Conservation (phyloP, 2,888 invertebrate species). For the Platycnemis pennipes region DNA sequence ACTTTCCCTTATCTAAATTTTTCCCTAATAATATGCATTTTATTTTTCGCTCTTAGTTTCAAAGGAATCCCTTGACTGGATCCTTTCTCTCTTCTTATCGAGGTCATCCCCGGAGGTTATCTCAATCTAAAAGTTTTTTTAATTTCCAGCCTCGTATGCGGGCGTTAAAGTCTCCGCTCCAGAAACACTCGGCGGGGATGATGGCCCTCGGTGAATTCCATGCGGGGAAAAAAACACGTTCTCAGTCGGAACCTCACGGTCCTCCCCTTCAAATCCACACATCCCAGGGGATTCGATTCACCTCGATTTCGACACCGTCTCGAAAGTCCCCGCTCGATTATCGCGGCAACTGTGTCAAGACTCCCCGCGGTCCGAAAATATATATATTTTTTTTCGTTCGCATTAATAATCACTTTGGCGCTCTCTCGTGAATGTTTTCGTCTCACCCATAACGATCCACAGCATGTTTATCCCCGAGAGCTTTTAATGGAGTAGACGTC, state of each 20-base stretch:
- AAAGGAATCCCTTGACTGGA: neutral
- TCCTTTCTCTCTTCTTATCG: neutral
- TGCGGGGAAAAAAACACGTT: neutral
- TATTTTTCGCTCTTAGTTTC: neutral
- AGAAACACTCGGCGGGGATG: neutral
- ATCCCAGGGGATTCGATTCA: neutral
- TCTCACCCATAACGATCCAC: slow-evolving; percentile 4
- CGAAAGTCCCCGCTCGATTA: neutral
- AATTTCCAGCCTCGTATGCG: neutral
- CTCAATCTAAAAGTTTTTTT: neutral
- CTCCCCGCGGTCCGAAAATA: neutral
- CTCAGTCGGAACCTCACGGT: neutral
- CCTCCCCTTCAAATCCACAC: neutral
- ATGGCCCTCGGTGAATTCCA: neutral
- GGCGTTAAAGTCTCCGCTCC: slow-evolving; percentile 12
- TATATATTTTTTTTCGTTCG: neutral
- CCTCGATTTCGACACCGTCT: neutral
- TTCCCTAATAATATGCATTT: too few species aligned
- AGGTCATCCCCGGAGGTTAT: slow-evolving; percentile 1
- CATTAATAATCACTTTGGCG: slow-evolving; percentile 14
- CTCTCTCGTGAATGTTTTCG: neutral
- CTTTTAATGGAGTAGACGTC: neutral
- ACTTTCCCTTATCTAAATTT: too few species aligned
- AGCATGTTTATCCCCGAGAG: neutral
- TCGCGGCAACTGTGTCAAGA: neutral